Base-by-base conservation (phyloP, 2,113 vertebrate genomes). In the Lepus timidus region DNA sequence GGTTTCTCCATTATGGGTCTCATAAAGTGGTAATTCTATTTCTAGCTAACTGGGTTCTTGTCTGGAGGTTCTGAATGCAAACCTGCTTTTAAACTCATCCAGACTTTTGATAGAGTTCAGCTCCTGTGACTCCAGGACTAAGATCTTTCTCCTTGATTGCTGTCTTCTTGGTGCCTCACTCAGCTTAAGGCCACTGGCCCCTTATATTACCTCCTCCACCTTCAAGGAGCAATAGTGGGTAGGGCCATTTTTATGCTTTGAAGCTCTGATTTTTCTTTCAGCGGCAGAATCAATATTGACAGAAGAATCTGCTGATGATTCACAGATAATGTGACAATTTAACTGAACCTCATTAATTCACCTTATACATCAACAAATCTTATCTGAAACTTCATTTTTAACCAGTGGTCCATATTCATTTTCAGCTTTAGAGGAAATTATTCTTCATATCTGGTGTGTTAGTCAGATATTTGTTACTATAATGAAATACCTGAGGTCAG, bases 351-450 rank as follows among this genome's bases (percentile, higher is more conserved):
- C 65, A 80, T 65, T 7, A 81, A 75, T 62, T 79, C 27, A 51
- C 27, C 25, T 19, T 9, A 19, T 58, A 58, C 39, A 91, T 75
- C 36, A 83, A n/a, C 7, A 79, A 64, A 4, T 78, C 55, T 81
- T 84, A 36, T 76, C 74, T 71, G 31, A 90, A 88, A 58, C 20
- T 73, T 82, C 62, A 76, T 88, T 95, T 95, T 85, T 94, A 81
- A 49, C 11, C 4, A 23, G n/a, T 44, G 75, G n/a, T 36, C 11
- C 29, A 23, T 64, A 76, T 55, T 14, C 49, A 88, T 74, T 85
- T 93, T 88, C 31, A 51, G 33, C 39, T 88, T 93, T 73, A 36
- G 19, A 61, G 49, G 33, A 44, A 88, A 65, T 90, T 83, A 19
- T 86, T 79, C 17, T 85, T 85, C 7, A 90, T 61, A 67, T 8